Evolutionary conservation across 2,797 vertebrate species (phyloP), one percentile per base, ranked within the genome.

Genomic region (Threskiornis aethiopicus): DNA sequence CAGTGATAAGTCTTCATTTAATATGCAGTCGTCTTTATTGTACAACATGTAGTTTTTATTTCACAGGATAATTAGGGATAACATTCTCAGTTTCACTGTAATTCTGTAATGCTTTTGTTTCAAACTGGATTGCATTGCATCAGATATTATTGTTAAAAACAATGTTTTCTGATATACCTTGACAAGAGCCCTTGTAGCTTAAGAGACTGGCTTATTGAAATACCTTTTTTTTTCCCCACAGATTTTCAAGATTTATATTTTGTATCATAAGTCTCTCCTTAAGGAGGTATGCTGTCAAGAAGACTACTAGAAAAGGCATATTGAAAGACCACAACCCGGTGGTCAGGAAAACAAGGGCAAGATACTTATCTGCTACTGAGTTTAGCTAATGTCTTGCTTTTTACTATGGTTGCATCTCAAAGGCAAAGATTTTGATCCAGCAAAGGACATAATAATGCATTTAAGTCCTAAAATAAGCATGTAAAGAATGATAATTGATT

Each of bases 11-110:
- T 75, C 39, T 83, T 57, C 26, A 78, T 89, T 87, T 93, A 93
- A 81, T 84, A 89, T 78, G 59, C 42, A 64, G 28, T 51, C 14
- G 25, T 67, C 49, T 92, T 85, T 77, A 31, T 7, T 31, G 39
- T 31, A 54, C 33, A 39, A 19, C 8, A 14, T 17, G 12, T 29
- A 80, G 75, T 12, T 94, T 94, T 79, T 46, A 47, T 94, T 95
- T 96, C 86, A 83, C 39, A 69, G 39, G n/a, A 85, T 83, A 94
- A 83, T 92, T 80, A 69, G 46, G 25, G 14, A 13, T 22, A 35
- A 35, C 18, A 54, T 73, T 92, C 55, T 96, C 86, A 65, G 49
- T 90, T 95, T 96, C 92, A 51, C 37, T 75, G 33, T 75, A 90
- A 92, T 92, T 85, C 49, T 24, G 14, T 81, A 89, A 71, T 54